A percentile compares a stretch with the other conserved stretches of the same genome.
Evolutionary conservation across 1,140 invertebrate genomes (phyloP).

Genomic region (Danaus melanippus): DNA sequence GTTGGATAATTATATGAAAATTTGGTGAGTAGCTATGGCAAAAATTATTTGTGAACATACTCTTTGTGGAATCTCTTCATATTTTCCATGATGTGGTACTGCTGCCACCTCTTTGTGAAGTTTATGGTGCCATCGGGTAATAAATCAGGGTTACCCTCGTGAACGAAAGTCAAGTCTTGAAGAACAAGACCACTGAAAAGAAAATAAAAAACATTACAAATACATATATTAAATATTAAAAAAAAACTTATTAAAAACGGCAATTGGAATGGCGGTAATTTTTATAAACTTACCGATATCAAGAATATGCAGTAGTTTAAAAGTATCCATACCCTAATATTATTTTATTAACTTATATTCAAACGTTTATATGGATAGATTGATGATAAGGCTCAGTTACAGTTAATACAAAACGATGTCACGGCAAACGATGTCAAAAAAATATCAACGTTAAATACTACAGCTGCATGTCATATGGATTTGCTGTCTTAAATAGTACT

Average conservation of each 20-base stretch:
- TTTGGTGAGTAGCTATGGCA: no score
- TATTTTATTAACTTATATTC: constrained; percentile 7
- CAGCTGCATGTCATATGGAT: no score
- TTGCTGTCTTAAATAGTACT: no score
- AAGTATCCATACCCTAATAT: no score
- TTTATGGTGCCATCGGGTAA: constrained; percentile 92
- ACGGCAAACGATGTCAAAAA: no score
- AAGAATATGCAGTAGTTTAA: no score
- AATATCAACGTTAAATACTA: no score
- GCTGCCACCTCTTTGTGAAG: constrained; percentile 98
- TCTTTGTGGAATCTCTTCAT: constrained; percentile 97
- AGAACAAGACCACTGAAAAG: constrained; percentile 93
- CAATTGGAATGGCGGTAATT: no score
- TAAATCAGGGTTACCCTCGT: constrained; percentile 95
- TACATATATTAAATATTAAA: not conserved
- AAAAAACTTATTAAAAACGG: no score
- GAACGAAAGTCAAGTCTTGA: constrained; percentile 99
- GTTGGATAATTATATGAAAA: no score
- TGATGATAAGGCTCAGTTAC: not conserved
- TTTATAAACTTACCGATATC: no score
- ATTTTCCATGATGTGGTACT: constrained; percentile 97
- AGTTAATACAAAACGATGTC: not conserved
- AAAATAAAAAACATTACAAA: constrained; percentile 14
- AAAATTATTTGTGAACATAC: constrained; percentile 71
- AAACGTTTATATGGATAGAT: constrained; percentile 2